These are phyloP conservation scores for Formicarius rufipectus DNA, from an alignment of 2,113 vertebrate species.

Conservation along the genomic window DNA sequence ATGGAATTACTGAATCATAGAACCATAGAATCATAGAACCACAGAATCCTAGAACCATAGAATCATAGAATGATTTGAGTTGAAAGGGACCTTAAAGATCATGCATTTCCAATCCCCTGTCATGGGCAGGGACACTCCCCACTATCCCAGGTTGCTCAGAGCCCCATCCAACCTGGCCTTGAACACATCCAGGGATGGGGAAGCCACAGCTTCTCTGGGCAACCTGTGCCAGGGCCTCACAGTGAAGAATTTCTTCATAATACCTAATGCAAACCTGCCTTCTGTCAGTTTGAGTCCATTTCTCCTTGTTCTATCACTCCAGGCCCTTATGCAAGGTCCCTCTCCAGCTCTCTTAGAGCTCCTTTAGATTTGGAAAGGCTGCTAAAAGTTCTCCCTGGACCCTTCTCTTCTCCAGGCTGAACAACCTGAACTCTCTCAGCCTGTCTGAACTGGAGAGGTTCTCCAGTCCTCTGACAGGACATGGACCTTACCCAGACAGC, in stretches of 20 bases:
- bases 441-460: neutral
- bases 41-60: neutral
- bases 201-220: rapidly evolving
- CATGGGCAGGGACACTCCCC: neutral
- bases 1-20: neutral
- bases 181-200: neutral
- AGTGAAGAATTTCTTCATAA: neutral
- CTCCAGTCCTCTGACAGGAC: neutral
- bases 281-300: neutral
- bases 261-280: neutral
- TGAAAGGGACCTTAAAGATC: neutral
- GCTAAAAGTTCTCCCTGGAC: neutral
- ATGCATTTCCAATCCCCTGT: too few relatives aligned
- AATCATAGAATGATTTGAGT: neutral
- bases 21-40: neutral
- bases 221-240: neutral
- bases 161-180: rapidly evolving
- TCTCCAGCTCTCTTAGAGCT: neutral
- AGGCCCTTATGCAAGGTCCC: neutral
- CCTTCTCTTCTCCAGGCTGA: neutral
- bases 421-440: neutral
- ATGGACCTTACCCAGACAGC: neutral
- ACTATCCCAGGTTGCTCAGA: rapidly evolving
- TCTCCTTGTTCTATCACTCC: neutral
- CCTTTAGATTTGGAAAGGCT: neutral